These are phyloP conservation scores for Heterocephalus glaber DNA, from an alignment of 2,113 vertebrate species.

Conservation along the genomic window DNA sequence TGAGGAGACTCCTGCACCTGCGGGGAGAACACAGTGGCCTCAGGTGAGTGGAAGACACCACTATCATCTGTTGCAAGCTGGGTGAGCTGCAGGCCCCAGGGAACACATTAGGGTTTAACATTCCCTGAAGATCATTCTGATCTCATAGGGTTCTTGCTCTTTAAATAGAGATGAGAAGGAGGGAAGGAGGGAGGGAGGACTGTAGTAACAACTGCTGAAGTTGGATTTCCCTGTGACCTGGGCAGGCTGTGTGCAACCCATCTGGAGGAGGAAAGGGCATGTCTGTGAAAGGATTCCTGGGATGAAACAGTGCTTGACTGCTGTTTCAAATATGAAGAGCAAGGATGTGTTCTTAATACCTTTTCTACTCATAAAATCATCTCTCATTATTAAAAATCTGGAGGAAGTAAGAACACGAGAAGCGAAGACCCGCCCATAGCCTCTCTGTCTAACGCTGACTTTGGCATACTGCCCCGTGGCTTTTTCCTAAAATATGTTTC, in stretches of 20 bases:
- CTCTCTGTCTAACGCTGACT: background rate
- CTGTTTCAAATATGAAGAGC: background rate
- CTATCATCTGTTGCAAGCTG: background rate
- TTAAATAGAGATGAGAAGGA: background rate
- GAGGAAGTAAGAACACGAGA: background rate
- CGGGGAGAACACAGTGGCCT: constrained; percentile 65
- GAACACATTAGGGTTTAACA: background rate
- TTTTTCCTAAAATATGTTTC: background rate
- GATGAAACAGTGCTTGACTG: background rate
- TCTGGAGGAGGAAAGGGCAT: background rate
- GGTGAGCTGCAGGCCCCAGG: background rate
- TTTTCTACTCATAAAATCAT: background rate
- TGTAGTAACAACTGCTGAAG: background rate
- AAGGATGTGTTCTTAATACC: background rate
- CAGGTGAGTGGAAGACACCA: background rate
- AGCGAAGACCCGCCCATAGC: background rate
- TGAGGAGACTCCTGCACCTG: constrained; percentile 87
- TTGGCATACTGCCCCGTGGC: background rate
- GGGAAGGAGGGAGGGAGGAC: background rate
- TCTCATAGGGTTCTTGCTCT: background rate
- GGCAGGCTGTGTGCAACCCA: background rate
- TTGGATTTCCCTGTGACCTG: background rate
- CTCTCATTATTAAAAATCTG: background rate
- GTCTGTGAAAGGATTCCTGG: too few species aligned
- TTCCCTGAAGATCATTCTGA: background rate